phyloP scores from a whole-genome alignment of 2,797 vertebrate genomes.

The Oreochromis mossambicus region DNA sequence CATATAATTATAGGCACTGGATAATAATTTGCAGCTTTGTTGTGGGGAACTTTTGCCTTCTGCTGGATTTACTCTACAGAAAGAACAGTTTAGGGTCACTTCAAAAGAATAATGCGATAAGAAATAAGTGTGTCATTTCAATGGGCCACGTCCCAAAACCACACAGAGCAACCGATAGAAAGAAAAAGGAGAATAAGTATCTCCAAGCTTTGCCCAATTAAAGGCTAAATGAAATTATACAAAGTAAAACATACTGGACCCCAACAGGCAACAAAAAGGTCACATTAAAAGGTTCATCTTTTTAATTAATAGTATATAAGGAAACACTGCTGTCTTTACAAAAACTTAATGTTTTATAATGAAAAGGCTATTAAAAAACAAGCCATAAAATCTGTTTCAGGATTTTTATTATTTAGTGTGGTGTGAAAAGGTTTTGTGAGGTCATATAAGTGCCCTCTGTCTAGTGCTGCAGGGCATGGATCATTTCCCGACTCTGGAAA shows the following conservation, averaged over 20 bases:
- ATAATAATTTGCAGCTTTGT: neutral
- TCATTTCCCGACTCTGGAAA: constrained; percentile 75
- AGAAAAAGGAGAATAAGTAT: neutral
- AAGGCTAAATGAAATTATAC: neutral
- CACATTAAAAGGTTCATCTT: neutral
- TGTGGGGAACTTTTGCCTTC: neutral
- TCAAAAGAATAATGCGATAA: neutral
- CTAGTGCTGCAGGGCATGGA: constrained; percentile 66
- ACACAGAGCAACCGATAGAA: neutral
- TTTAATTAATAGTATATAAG: neutral
- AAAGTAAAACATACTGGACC: neutral
- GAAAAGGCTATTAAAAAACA: neutral
- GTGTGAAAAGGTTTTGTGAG: constrained; percentile 60
- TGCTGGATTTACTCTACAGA: neutral
- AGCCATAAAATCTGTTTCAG: neutral
- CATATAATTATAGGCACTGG: neutral
- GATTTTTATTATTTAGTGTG: constrained; percentile 33
- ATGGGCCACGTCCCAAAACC: neutral
- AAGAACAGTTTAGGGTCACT: neutral
- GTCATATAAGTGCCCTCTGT: constrained; percentile 60
- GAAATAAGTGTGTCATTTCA: neutral
- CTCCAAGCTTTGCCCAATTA: neutral
- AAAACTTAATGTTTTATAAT: neutral
- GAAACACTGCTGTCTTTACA: neutral
- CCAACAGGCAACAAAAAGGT: neutral